Base-by-base conservation (phyloP, 1,140 invertebrate species). In the Drosophila yakuba region DNA sequence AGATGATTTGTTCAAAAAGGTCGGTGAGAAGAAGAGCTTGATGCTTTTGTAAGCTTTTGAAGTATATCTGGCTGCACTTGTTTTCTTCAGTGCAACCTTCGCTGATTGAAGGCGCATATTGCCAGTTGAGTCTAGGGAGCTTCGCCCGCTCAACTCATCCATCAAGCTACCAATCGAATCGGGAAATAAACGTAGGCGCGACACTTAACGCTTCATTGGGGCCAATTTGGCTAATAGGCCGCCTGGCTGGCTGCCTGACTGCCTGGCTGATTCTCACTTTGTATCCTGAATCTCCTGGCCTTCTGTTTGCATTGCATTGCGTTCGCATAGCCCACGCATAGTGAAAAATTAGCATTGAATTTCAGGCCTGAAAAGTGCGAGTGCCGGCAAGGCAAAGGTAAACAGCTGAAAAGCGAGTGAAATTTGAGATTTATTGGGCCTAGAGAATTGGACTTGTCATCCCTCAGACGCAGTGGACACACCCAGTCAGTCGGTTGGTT, bases 171-270 rank as follows among this genome's bases (percentile, higher is more conserved):
- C 47, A 68, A 68, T 68, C 60, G 60, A 68, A 64, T 17, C 38
- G 47, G 14, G 38, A 11, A 43, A 38, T 38, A 28, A 47, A 56
- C 43, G 73, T 59, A 58, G 73, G 73, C 61, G 73, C 73, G 73
- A 75, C 82, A 86, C 62, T 86, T 86, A 60, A 71, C 63, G 83
- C 78, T 75, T 76, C 58, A 75, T 51, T 86, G 61, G 47, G 50
- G 38, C 78, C 83, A 85, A 85, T 85, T 85, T 85, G 63, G 68
- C 78, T 86, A 85, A 85, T 85, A 86, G 75, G 55, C 62, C 41
- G 20, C 17, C 35, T 64, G 32, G 20, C 15, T 41, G 67, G 39
- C 38, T 32, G 41, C 2, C 54, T 48, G 20, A n/a, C n/a, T n/a
- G n/a, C 7, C 35, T 62, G 38, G 17, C 38, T 47, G 17, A 10